Evolutionary conservation across 64 coral and sea anemone species (phyloP).

Genomic region (Dendronephthya gigantea): DNA sequence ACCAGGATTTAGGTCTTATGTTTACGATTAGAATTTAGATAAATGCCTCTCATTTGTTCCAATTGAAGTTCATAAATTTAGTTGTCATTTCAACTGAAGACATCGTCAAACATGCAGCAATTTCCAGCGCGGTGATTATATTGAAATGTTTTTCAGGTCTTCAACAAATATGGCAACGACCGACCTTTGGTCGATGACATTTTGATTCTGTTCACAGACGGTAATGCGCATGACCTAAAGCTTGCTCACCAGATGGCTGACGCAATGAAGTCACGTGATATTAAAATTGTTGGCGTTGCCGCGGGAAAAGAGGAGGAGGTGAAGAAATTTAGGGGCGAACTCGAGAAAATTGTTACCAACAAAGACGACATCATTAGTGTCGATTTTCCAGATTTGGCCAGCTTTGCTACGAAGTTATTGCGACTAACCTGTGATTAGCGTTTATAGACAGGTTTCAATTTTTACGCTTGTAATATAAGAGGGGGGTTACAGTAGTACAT

Average conservation of each 20-base stretch:
- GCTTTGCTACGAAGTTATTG: background rate
- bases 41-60: no score
- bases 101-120: no score
- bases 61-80: background rate
- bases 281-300: background rate
- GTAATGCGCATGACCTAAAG: conserved; percentile 1
- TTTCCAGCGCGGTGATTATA: background rate
- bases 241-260: background rate
- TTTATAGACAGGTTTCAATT: background rate
- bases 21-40: no score
- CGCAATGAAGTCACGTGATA: background rate
- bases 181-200: background rate
- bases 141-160: background rate
- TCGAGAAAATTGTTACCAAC: background rate
- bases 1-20: no score
- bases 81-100: background rate
- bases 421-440: background rate
- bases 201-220: background rate
- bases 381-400: background rate
- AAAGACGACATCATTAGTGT: background rate
- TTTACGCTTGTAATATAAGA: background rate
- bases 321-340: background rate
- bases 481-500: no score
- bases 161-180: background rate
- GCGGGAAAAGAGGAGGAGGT: background rate